A percentile compares a stretch with the other conserved stretches of the same genome.
These are phyloP conservation scores for Coccyzus lansbergi DNA, from an alignment of 2,797 vertebrate genomes.

Conservation along the genomic window DNA sequence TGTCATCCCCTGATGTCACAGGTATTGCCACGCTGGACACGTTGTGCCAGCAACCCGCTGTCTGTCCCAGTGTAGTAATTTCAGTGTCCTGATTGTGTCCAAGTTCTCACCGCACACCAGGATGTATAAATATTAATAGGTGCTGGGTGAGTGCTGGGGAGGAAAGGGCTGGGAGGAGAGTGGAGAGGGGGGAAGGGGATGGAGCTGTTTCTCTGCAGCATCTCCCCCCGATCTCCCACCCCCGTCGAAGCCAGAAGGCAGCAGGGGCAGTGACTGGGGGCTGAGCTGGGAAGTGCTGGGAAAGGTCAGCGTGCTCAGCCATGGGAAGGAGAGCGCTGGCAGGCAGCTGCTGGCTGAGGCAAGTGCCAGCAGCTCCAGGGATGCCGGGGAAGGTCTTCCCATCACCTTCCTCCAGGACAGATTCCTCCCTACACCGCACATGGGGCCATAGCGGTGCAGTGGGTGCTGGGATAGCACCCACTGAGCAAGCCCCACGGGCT, in stretches of 20 bases:
- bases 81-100: conserved; percentile 55
- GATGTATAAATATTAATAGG: conserved; percentile 43
- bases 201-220: neutral
- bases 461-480: neutral
- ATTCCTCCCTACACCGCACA: too few species aligned
- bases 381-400: neutral
- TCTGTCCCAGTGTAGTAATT: neutral
- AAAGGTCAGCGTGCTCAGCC: conserved; percentile 54
- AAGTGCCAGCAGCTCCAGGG: neutral
- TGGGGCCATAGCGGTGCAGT: rapidly evolving
- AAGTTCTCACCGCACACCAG: neutral
- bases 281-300: neutral
- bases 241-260: neutral
- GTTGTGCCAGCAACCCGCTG: neutral
- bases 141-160: neutral
- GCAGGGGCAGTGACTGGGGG: neutral
- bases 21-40: rapidly evolving
- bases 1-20: neutral
- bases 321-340: neutral
- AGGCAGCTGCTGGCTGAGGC: neutral
- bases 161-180: neutral
- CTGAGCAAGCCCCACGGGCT: rapidly evolving
- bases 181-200: neutral
- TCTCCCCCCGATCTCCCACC: neutral
- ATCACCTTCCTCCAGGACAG: neutral